A percentile compares a stretch with the other conserved stretches of the same genome.
These are phyloP conservation scores for Thalassophryne amazonica DNA, from an alignment of 2,797 vertebrate genomes.

Conservation along the genomic window DNA sequence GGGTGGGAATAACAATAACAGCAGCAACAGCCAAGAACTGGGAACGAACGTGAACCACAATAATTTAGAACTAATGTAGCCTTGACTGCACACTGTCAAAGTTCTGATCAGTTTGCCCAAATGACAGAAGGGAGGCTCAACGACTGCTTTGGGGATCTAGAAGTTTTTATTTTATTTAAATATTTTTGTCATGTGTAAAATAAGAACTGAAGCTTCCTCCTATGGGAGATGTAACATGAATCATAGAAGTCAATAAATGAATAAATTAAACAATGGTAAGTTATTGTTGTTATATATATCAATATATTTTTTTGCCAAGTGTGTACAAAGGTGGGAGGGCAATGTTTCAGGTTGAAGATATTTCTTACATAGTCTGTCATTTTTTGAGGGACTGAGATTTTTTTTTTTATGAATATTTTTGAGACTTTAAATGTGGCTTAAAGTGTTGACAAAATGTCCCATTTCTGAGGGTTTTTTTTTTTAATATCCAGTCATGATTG, in stretches of 20 bases:
- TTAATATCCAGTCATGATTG: conserved; percentile 72
- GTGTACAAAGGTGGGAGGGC: conserved; percentile 79
- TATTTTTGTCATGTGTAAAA: conserved; percentile 90
- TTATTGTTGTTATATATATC: conserved; percentile 86
- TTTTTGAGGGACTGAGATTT: conserved; percentile 83
- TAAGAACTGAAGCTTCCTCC: conserved; percentile 81
- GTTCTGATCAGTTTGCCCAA: conserved; percentile 55
- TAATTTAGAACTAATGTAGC: conserved; percentile 94
- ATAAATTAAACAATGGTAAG: conserved; percentile 85
- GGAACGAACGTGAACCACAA: conserved; percentile 86
- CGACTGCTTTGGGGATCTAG: conserved; percentile 67
- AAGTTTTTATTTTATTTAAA: conserved; percentile 91
- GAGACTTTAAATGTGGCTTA: conserved; percentile 83
- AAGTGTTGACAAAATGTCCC: conserved; percentile 85
- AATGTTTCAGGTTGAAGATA: conserved; percentile 76
- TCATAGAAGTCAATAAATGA: conserved; percentile 82
- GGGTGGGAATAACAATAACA: conserved; percentile 71
- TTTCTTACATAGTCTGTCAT: conserved; percentile 80
- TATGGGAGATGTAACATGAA: conserved; percentile 84
- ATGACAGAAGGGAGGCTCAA: conserved; percentile 47
- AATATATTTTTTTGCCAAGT: conserved; percentile 84
- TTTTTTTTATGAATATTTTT: conserved; percentile 86
- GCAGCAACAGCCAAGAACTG: conserved; percentile 87
- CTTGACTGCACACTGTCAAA: conserved; percentile 65
- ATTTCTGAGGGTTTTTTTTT: conserved; percentile 87